Conservation (phyloP, 2,888 invertebrate species). For the Andrena praecox region DNA sequence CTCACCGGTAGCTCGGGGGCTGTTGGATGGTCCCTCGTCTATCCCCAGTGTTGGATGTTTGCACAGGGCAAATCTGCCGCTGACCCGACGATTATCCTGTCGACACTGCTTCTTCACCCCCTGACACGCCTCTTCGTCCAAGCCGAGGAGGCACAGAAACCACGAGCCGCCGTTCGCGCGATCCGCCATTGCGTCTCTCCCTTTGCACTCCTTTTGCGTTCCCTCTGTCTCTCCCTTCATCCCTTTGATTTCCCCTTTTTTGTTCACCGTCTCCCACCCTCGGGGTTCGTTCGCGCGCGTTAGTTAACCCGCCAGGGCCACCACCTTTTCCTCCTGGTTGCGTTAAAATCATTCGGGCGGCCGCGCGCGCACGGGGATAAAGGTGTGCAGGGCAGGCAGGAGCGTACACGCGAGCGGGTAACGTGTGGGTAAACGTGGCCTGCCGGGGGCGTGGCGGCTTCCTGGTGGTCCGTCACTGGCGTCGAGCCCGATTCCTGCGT, state of each 20-base stretch:
- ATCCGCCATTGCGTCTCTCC: slow-evolving; percentile 71
- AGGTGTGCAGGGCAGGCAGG: slow-evolving; percentile 32
- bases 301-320: slow-evolving; percentile 49
- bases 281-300: slow-evolving; percentile 28
- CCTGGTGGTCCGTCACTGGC: slow-evolving; percentile 82
- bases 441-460: slow-evolving; percentile 82
- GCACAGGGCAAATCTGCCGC: slow-evolving; percentile 62
- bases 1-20: slow-evolving; percentile 44
- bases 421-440: slow-evolving; percentile 76
- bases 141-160: slow-evolving; percentile 49
- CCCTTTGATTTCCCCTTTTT: slow-evolving; percentile 36
- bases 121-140: slow-evolving; percentile 48
- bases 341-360: slow-evolving; percentile 75
- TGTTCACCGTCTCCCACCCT: slow-evolving; percentile 31
- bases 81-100: slow-evolving; percentile 81
- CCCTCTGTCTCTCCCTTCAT: slow-evolving; percentile 45
- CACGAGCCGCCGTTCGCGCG: slow-evolving; percentile 68
- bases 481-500: slow-evolving; percentile 61
- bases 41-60: slow-evolving; percentile 54
- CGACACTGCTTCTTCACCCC: slow-evolving; percentile 77
- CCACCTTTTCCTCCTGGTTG: slow-evolving; percentile 63
- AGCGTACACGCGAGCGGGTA: slow-evolving; percentile 48
- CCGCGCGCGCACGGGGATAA: slow-evolving; percentile 56
- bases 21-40: slow-evolving; percentile 23
- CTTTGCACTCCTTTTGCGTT: slow-evolving; percentile 30